These are phyloP conservation scores for Muschampia plurimacula DNA, from an alignment of 2,888 invertebrate genomes.

Conservation along the genomic window DNA sequence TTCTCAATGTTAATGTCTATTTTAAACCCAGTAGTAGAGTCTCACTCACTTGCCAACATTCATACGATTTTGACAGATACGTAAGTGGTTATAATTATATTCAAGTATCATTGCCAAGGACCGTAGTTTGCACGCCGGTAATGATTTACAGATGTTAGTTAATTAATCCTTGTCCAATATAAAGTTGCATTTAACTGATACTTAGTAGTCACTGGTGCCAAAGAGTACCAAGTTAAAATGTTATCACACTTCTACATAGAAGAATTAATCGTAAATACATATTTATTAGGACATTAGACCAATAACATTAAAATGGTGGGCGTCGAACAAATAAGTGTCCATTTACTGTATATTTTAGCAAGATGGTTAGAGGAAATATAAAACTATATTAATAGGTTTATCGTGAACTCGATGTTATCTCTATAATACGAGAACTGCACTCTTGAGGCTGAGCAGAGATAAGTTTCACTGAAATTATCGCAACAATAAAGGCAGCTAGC, in stretches of 20 bases:
- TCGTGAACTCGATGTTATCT: too few relatives aligned
- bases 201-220: background rate
- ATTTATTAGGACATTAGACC: too few relatives aligned
- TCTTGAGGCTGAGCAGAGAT: background rate
- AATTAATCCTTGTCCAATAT: background rate
- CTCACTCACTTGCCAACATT: slow-evolving; percentile 78
- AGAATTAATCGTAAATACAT: too few relatives aligned
- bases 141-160: slow-evolving; percentile 9
- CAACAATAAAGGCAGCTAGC: too few relatives aligned
- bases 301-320: too few relatives aligned
- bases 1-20: slow-evolving; percentile 69
- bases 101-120: slow-evolving; percentile 81
- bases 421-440: too few relatives aligned
- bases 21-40: slow-evolving; percentile 58
- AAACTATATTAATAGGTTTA: too few relatives aligned
- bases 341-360: too few relatives aligned
- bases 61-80: slow-evolving; percentile 78
- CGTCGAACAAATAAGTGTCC: too few relatives aligned
- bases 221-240: background rate
- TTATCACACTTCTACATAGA: too few relatives aligned
- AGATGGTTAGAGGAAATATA: too few relatives aligned
- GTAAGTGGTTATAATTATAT: slow-evolving; percentile 78
- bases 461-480: background rate
- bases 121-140: slow-evolving; percentile 41
- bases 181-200: background rate